Base-by-base conservation (phyloP, 37 sponge, comb jelly and placozoan genomes). In the Diacarnus erythraeanus region DNA sequence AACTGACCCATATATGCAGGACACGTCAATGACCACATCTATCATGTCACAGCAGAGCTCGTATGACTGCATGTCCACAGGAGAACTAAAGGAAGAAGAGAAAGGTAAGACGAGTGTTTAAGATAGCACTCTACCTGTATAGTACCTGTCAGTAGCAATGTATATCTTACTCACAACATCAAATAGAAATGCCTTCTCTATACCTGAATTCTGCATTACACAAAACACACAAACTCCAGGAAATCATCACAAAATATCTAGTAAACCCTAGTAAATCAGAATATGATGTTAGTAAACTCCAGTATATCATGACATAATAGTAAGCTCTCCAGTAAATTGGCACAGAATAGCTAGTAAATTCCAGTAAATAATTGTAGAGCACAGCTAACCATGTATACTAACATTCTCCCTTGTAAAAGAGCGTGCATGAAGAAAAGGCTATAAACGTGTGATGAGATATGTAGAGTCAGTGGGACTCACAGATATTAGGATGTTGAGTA, bases 1-100 rank as follows among this genome's bases (percentile, higher is more conserved):
- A n/a, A 60, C 94, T 70, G 27, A 95, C 90, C 94, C 93, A 76
- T 98, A 98, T 1, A 98, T 98, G 82, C 96, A 95, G 68, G 94
- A 92, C 54, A 98, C 87, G 80, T 98, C 98, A 42, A 95, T 90
- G 74, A 98, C 96, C 21, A 93, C 91, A 80, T 98, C 98, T 51
- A 98, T 88, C 98, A 93, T 98, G 78, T 98, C 98, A 77, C 96
- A 98, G 63, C 95, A 95, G 30, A 98, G 87, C 59, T 90, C 98
- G 44, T 98, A 98, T 1, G 96, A 82, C 59, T 84, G 88, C 91
- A 94, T 77, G 30, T 77, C 77, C 67, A 67, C 59, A n/a, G 67
- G 82, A 60, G 82, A 81, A 38, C 64, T 69, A 54, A 15, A 36
- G n/a, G 26, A 58, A 76, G 47, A 30, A 87, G 80, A n/a, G n/a